A percentile compares a stretch with the other conserved stretches of the same genome.
These are phyloP conservation scores for Lamellibrachia columna DNA, from an alignment of 2,888 invertebrate species.

Conservation along the genomic window DNA sequence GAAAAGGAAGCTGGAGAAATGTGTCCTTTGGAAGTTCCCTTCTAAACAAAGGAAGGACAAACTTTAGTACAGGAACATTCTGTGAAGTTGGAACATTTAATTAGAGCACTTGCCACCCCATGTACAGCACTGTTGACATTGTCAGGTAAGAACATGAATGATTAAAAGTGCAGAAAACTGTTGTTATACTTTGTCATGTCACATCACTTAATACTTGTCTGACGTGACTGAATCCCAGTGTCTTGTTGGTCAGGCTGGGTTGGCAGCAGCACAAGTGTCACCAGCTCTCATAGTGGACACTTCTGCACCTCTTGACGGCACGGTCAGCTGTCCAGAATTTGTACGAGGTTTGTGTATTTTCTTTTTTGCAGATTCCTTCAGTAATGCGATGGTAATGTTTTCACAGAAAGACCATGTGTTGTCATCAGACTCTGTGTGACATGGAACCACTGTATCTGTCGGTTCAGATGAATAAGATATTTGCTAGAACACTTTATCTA, in stretches of 20 bases:
- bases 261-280: background rate
- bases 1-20: too few relatives aligned
- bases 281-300: background rate
- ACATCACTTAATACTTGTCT: background rate
- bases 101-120: too few relatives aligned
- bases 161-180: too few relatives aligned
- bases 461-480: background rate
- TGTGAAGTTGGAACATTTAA: too few relatives aligned
- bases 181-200: background rate
- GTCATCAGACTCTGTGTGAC: background rate
- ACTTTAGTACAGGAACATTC: too few relatives aligned
- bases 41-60: too few relatives aligned
- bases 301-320: background rate
- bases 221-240: background rate
- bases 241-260: background rate
- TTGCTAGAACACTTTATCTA: background rate
- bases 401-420: background rate
- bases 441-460: background rate
- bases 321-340: background rate
- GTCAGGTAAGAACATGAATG: too few relatives aligned
- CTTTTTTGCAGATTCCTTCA: too few relatives aligned
- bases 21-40: too few relatives aligned
- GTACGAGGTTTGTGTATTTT: background rate
- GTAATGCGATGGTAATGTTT: too few relatives aligned
- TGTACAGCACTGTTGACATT: too few relatives aligned